phyloP scores from a whole-genome alignment of 2,113 vertebrate genomes.

The Tiliqua scincoides region DNA sequence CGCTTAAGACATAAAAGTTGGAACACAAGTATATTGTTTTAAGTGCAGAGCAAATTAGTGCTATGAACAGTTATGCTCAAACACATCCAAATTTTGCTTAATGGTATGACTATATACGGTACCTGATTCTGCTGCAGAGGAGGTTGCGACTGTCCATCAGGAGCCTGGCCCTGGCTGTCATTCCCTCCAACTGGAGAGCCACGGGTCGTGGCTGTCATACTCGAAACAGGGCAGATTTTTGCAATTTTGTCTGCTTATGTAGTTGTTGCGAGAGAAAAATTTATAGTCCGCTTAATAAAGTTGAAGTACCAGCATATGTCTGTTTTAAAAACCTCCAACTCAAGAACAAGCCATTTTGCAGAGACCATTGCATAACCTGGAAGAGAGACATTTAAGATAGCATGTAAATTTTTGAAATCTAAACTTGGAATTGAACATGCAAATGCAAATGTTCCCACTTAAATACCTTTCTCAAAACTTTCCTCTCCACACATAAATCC shows the following conservation, averaged over 20 bases:
- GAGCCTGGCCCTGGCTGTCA: slow-evolving; percentile 98
- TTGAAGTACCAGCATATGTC: slow-evolving; percentile 90
- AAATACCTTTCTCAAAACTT: background rate
- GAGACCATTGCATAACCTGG: slow-evolving; percentile 99
- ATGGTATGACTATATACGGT: slow-evolving; percentile 5
- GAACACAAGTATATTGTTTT: background rate
- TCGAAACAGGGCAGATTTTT: slow-evolving; percentile 99
- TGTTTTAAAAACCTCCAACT: slow-evolving; percentile 96
- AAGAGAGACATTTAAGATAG: slow-evolving; percentile 10
- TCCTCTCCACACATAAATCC: background rate
- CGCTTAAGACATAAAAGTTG: background rate
- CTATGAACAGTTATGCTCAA: background rate
- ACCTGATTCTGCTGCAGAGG: slow-evolving; percentile 99
- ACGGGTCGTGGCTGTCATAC: slow-evolving; percentile 99
- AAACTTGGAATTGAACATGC: background rate
- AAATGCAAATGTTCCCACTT: background rate
- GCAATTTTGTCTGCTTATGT: slow-evolving; percentile 99
- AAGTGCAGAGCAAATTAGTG: background rate
- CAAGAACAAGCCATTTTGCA: slow-evolving; percentile 93
- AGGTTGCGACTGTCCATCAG: slow-evolving; percentile 98
- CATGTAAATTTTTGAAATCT: background rate
- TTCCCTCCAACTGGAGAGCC: slow-evolving; percentile 99
- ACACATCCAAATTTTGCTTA: background rate
- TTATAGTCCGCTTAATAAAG: slow-evolving; percentile 96
- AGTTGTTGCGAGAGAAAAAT: slow-evolving; percentile 94